Percentiles rank a stretch among this genome's conserved stretches.
Conservation (phyloP, 2,888 invertebrate genomes). For the Glyphotaelius pellucidus region DNA sequence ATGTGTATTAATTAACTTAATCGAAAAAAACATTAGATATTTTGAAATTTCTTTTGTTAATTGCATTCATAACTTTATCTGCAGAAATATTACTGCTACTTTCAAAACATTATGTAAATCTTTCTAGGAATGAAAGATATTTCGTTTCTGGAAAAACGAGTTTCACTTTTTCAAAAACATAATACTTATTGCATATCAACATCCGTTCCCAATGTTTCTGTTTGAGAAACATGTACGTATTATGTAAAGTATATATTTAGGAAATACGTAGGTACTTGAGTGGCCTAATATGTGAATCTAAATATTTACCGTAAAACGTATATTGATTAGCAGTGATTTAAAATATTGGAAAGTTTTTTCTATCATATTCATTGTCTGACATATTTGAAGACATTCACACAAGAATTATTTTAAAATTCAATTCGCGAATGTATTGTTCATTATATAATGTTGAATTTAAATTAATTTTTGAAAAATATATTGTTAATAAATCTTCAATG, state of each 20-base stretch:
- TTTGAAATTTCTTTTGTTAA: too few species aligned
- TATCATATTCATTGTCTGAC: too few species aligned
- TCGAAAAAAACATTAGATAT: too few species aligned
- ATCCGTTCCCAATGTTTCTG: neutral
- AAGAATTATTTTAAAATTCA: too few species aligned
- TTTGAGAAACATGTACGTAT: neutral
- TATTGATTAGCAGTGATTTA: neutral
- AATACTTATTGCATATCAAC: neutral
- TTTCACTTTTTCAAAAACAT: neutral
- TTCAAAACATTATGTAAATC: neutral
- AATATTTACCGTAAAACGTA: neutral
- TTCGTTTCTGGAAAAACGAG: neutral
- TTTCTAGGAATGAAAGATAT: neutral
- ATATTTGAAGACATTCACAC: too few species aligned
- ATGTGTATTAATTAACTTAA: too few species aligned
- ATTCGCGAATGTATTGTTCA: too few species aligned
- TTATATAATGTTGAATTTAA: too few species aligned
- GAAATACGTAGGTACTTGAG: neutral
- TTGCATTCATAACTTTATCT: too few species aligned
- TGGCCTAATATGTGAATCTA: neutral
- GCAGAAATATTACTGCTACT: too few species aligned
- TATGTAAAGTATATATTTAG: neutral
- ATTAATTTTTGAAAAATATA: too few species aligned
- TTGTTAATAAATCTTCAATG: too few species aligned
- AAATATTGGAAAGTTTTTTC: neutral